Conservation (phyloP, 2,113 vertebrate genomes). For the Peromyscus californicus region DNA sequence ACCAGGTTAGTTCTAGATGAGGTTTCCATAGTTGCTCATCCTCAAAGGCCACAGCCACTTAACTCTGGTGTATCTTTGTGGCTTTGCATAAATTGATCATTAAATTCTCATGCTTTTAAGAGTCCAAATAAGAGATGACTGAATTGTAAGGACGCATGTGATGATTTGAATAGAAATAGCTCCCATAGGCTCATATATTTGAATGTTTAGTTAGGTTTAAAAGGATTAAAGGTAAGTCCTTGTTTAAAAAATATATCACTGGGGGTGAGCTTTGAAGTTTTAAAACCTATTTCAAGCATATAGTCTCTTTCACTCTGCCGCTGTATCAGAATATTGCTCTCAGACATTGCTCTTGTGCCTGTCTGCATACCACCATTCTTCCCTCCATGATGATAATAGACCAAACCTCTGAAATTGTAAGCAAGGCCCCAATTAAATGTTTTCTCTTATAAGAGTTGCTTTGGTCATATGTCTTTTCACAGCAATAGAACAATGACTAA, state of each 20-base stretch:
- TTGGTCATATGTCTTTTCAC: not conserved
- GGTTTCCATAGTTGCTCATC: not conserved
- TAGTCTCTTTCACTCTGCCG: not conserved
- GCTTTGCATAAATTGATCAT: not conserved
- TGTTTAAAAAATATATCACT: not conserved
- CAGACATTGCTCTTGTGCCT: not conserved
- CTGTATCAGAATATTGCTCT: not conserved
- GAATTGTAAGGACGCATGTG: not conserved
- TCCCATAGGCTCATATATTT: not conserved
- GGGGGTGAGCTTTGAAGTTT: not conserved
- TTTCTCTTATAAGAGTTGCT: not conserved
- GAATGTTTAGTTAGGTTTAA: not conserved
- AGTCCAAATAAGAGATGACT: not conserved
- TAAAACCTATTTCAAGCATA: not conserved
- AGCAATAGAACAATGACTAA: not conserved
- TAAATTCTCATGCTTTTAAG: constrained; percentile 20
- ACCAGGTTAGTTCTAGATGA: not conserved
- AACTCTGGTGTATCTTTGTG: not conserved
- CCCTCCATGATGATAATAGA: not conserved
- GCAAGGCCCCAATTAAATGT: not conserved
- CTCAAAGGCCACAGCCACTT: not conserved
- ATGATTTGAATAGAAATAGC: not conserved
- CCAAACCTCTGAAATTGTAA: not conserved
- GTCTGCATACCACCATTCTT: too few relatives aligned
- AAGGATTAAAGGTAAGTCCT: not conserved